These are phyloP conservation scores for Hoplodrina blanda DNA, from an alignment of 2,888 invertebrate species.

Conservation along the genomic window DNA sequence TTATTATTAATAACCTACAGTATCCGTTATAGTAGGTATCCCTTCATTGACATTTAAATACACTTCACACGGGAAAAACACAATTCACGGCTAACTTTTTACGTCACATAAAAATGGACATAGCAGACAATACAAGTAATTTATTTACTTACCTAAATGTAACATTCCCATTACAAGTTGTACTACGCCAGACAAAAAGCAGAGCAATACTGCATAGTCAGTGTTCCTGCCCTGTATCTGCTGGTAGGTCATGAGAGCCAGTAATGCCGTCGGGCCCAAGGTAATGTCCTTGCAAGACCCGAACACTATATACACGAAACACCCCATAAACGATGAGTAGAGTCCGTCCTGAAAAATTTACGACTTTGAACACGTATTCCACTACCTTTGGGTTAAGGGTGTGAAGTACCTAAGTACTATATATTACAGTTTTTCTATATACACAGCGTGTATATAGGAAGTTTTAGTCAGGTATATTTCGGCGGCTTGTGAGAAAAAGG, in stretches of 20 bases:
- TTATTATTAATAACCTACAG: too few species aligned
- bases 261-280: conserved; percentile 97
- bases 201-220: conserved; percentile 95
- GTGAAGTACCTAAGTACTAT: conserved; percentile 10
- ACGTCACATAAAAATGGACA: conserved; percentile 20
- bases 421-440: conserved; percentile 23
- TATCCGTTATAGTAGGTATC: too few species aligned
- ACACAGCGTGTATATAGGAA: neutral
- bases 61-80: conserved; percentile 13
- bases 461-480: conserved; percentile 9
- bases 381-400: conserved; percentile 20
- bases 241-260: conserved; percentile 97
- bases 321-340: conserved; percentile 98
- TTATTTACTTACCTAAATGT: conserved; percentile 92
- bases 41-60: conserved; percentile 23
- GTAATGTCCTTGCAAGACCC: conserved; percentile 97
- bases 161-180: conserved; percentile 95
- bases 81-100: conserved; percentile 18
- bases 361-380: conserved; percentile 41
- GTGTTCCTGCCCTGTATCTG: conserved; percentile 93
- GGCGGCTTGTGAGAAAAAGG: neutral
- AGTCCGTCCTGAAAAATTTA: conserved; percentile 94
- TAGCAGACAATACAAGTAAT: too few species aligned
- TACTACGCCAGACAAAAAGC: conserved; percentile 95
- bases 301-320: conserved; percentile 97